Conservation (phyloP, 2,113 vertebrate species). For the Diadophis punctatus region DNA sequence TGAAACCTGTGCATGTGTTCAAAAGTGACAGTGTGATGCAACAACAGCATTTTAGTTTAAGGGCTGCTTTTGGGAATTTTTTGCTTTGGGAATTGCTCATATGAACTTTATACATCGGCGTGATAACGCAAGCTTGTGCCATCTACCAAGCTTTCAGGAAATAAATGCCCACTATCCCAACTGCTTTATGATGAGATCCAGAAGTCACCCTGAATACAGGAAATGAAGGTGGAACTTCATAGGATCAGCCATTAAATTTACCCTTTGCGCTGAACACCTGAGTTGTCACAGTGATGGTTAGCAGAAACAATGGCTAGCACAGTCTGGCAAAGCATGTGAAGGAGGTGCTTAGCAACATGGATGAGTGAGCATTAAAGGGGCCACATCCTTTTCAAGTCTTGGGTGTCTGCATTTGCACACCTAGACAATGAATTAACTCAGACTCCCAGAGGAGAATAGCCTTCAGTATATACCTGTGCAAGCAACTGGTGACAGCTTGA, state of each 20-base stretch:
- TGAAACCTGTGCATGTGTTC: neutral
- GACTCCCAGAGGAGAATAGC: neutral
- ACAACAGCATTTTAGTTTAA: neutral
- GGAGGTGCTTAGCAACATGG: neutral
- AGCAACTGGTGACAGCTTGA: neutral
- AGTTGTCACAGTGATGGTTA: neutral
- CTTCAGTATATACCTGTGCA: neutral
- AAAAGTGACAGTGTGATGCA: neutral
- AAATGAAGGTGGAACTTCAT: neutral
- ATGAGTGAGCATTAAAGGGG: neutral
- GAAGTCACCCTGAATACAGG: neutral
- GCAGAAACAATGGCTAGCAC: neutral
- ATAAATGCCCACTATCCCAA: neutral
- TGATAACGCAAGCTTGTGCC: neutral
- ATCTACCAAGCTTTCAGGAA: neutral
- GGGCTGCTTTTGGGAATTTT: neutral
- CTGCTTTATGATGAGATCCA: neutral
- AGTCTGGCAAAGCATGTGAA: neutral
- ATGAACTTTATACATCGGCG: neutral
- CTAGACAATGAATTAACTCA: neutral
- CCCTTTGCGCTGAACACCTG: neutral
- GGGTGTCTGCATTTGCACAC: neutral
- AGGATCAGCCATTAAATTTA: neutral
- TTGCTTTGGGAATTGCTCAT: neutral
- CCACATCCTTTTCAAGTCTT: neutral